These are phyloP conservation scores for Armadillidium nasatum DNA, from an alignment of 1,140 invertebrate genomes.

Conservation along the genomic window DNA sequence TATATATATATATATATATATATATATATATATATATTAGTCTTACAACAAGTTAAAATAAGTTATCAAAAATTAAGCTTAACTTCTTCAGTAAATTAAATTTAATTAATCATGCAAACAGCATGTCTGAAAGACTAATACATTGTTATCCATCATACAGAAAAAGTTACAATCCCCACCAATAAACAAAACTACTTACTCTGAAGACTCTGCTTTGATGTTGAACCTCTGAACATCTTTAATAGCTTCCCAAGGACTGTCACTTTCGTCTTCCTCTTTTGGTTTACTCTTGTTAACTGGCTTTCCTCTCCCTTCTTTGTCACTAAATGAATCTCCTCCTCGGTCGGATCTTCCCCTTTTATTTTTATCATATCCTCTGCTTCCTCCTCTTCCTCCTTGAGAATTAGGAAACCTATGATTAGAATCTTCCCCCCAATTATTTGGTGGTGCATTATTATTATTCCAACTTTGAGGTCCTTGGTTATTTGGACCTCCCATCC, in stretches of 20 bases:
- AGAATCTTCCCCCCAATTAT: background rate
- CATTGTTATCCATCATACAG: too few species aligned
- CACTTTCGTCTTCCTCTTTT: background rate
- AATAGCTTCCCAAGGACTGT: constrained; percentile 9
- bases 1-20: too few species aligned
- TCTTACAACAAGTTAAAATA: too few species aligned
- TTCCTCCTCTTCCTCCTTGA: background rate
- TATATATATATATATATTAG: too few species aligned
- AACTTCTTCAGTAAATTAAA: too few species aligned
- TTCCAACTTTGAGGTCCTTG: background rate
- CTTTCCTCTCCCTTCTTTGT: background rate
- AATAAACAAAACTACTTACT: too few species aligned
- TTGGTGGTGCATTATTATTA: background rate
- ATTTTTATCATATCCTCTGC: background rate
- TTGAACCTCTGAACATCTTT: constrained; percentile 3
- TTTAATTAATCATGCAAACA: too few species aligned
- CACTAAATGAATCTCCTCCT: background rate
- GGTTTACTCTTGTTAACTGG: background rate
- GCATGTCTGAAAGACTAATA: too few species aligned
- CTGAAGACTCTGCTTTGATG: background rate
- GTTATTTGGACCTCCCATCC: background rate
- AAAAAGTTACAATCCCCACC: too few species aligned
- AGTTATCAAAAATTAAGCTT: too few species aligned
- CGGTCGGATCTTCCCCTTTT: background rate
- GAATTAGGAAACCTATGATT: background rate